Evolutionary conservation across 2,113 vertebrate genomes (phyloP), one percentile per base, ranked within the genome.

Genomic region (Hystrix cristata): DNA sequence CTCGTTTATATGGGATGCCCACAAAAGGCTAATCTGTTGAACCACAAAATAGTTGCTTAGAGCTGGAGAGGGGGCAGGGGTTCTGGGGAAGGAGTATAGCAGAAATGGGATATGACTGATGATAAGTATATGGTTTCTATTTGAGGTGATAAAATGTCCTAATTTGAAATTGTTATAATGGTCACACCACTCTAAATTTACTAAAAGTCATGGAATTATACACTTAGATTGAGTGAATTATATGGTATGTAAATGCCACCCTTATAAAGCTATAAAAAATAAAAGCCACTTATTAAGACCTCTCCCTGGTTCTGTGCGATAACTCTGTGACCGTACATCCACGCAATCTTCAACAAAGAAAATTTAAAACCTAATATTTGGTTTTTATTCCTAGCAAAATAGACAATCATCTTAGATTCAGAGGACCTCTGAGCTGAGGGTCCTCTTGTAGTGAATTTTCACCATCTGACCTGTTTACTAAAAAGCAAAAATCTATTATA

Each of bases 211-310:
- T 71, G 78, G 11, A 74, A 84, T 46, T 81, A 19, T 76, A 88
- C 3, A 60, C 16, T 90, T 87, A 87, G 96, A 83, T 80, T 83
- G 43, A 97, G 34, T 74, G 9, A 95, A 94, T 89, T 85, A 57
- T 85, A 74, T 74, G 7, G 1, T 48, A 59, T 31, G 13, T 55
- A 57, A 51, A n/a, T 72, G 92, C n/a, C 43, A 64, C 19, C 5
- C 74, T 86, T 80, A 67, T 57, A 93, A 53, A 86, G 60, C 16
- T 62, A 13, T n/a, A 87, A 67, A 53, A 78, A 64, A 53, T 18
- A 79, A 59, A 85, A 25, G 19, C 23, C 34, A 16, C n/a, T 82
- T 78, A 57, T 65, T 93, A 72, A 60, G 25, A 65, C 14, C 29
- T 87, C 21, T 79, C 3, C 60, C 71, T 59, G 1, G 10, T 4